Evolutionary conservation across 1,140 invertebrate species (phyloP).

Genomic region (Drosophila melanogaster): Release_6_plus_ISO1_MT NC_004354.4:7729501-7730000

Average conservation of each 20-base stretch:
- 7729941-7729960: conserved; percentile 45
- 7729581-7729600: no score
- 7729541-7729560: not conserved
- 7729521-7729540: not conserved
- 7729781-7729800: conserved; percentile 78
- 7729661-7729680: conserved; percentile 82
- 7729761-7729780: conserved; percentile 82
- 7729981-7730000: conserved; percentile 57
- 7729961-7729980: conserved; percentile 63
- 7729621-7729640: not conserved
- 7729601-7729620: not conserved
- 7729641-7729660: conserved; percentile 6
- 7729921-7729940: conserved; percentile 47
- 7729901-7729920: conserved; percentile 37
- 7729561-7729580: not conserved
- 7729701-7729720: conserved; percentile 79
- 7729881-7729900: not conserved
- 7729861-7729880: conserved; percentile 1
- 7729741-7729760: conserved; percentile 71
- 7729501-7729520: no score
- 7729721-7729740: conserved; percentile 80
- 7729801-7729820: conserved; percentile 76
- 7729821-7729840: conserved; percentile 70
- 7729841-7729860: conserved; percentile 32
- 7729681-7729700: conserved; percentile 81